Base-by-base conservation (phyloP, 30 jellyfish, hydroid and myxozoan species). In the Hydractinia echinata region DNA sequence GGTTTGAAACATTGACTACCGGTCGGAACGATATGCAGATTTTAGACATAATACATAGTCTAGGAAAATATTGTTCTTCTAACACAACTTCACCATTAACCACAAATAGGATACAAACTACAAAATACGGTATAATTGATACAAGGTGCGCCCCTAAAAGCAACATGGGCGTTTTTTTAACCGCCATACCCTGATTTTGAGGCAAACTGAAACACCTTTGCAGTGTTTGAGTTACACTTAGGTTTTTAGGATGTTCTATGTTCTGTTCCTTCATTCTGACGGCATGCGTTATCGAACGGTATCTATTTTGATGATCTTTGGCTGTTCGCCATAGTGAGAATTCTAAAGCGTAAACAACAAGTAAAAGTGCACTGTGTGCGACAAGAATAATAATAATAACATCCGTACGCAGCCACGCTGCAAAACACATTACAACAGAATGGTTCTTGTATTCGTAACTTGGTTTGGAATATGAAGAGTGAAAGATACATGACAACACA, bases 171-270 rank as follows among this genome's bases (percentile, higher is more conserved):
- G 80, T 70, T 6, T 56, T 21, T 18, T 56, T 5, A 8, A 70
- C 80, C 8, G 80, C 80, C 51, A 70, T 70, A 18, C 80, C 58
- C 6, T 70, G 80, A n/a, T n/a, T n/a, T 7, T 54, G 54, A 21
- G 69, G 13, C 7, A 70, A 70, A 70, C 80, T 70, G 67, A 70
- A 49, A 5, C 80, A 56, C 14, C 58, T 70, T 70, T 70, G 80
- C 13, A 70, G 48, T 18, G 80, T 70, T 19, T 70, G 80, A 18
- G 80, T 70, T 5, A 70, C 5, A 19, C 80, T 70, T n/a, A n/a
- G n/a, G n/a, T n/a, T n/a, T n/a, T n/a, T n/a, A n/a, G n/a, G n/a
- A n/a, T n/a, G n/a, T n/a, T n/a, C n/a, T n/a, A n/a, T n/a, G n/a
- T n/a, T n/a, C n/a, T n/a, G n/a, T n/a, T n/a, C n/a, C n/a, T n/a